Percentiles rank a stretch among this genome's conserved stretches.
Conservation (phyloP, 2,797 vertebrate genomes). For the Hapalemur alaotrensis region DNA sequence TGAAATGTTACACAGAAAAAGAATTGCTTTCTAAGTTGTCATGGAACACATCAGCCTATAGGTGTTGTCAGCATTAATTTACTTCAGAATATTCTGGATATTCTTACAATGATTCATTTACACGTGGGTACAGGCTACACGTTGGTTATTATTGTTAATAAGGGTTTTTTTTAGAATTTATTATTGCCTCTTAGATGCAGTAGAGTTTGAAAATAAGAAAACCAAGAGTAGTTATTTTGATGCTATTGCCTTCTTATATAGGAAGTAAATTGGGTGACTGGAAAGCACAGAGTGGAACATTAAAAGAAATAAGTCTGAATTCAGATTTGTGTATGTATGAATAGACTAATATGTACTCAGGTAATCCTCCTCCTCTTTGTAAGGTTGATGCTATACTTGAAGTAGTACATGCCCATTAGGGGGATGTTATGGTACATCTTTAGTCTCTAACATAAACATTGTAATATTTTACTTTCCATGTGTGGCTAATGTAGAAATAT, state of each 20-base stretch:
- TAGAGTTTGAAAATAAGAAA: neutral
- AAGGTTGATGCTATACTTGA: neutral
- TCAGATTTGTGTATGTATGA: neutral
- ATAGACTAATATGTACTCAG: neutral
- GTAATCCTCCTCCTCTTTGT: neutral
- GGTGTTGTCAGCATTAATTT: neutral
- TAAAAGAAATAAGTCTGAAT: neutral
- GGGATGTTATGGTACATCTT: neutral
- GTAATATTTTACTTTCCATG: neutral
- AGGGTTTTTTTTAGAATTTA: neutral
- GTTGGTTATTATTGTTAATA: neutral
- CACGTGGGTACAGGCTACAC: neutral
- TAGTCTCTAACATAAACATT: neutral
- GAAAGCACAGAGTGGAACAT: neutral
- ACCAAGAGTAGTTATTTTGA: neutral
- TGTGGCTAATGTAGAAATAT: neutral
- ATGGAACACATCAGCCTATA: neutral
- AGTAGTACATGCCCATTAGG: neutral
- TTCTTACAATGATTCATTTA: neutral
- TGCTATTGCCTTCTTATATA: neutral
- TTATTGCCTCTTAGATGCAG: neutral
- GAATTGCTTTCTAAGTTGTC: neutral
- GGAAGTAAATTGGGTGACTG: neutral
- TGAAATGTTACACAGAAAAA: neutral
- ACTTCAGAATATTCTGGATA: neutral